These are phyloP conservation scores for Sanderia malayensis DNA, from an alignment of 30 jellyfish, hydroid and myxozoan species.

Conservation along the genomic window DNA sequence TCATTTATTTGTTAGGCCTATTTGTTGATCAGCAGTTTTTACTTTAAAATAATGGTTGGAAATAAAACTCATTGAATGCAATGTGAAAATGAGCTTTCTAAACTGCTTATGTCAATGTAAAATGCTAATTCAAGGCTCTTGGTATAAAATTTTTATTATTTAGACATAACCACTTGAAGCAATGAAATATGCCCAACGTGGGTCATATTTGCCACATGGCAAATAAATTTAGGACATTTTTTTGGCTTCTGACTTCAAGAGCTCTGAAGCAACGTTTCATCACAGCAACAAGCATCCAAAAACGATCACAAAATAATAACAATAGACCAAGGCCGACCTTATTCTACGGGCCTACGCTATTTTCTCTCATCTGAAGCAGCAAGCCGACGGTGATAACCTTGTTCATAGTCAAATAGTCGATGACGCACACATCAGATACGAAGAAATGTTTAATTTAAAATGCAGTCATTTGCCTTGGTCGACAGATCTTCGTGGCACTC, in stretches of 20 bases:
- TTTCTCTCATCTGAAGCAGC: too few species aligned
- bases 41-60: conserved; percentile 12
- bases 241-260: conserved; percentile 18
- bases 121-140: conserved; percentile 10
- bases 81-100: conserved; percentile 16
- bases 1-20: conserved; percentile 16
- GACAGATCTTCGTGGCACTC: too few species aligned
- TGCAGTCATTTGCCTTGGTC: too few species aligned
- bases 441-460: too few species aligned
- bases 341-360: conserved; percentile 6
- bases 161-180: conserved; percentile 12
- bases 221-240: conserved; percentile 11
- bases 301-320: conserved; percentile 12
- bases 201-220: conserved; percentile 17
- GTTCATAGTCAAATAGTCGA: too few species aligned
- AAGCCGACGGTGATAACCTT: too few species aligned
- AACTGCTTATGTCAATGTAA: conserved; percentile 13
- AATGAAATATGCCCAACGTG: conserved; percentile 12
- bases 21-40: conserved; percentile 14
- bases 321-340: too few species aligned
- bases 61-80: conserved; percentile 12
- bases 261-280: conserved; percentile 17
- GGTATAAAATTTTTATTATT: conserved; percentile 7
- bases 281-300: conserved; percentile 20
- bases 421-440: too few species aligned